Evolutionary conservation across 2,113 vertebrate genomes (phyloP).

Genomic region (Noctilio leporinus): DNA sequence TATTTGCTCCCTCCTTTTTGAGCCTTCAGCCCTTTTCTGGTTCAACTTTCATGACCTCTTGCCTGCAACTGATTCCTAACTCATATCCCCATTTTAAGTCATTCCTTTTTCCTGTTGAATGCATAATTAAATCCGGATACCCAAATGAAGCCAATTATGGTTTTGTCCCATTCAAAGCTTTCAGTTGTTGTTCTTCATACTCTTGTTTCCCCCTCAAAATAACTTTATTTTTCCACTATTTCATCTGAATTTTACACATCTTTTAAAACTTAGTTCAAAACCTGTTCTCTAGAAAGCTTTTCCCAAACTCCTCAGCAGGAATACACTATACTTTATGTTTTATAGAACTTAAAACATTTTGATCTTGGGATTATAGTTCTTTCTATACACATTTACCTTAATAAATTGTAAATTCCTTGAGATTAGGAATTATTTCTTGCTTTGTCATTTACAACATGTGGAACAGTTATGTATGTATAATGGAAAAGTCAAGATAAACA

Average conservation of each 20-base stretch:
- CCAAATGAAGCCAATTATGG: neutral
- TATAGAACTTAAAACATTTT: neutral
- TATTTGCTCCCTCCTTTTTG: neutral
- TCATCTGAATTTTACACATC: neutral
- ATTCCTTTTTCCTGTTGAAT: neutral
- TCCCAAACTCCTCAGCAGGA: neutral
- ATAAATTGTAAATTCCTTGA: neutral
- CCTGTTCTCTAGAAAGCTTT: neutral
- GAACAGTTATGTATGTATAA: neutral
- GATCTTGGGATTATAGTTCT: neutral
- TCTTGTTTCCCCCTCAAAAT: neutral
- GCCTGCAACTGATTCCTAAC: neutral
- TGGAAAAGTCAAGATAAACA: neutral
- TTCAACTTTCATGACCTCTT: neutral
- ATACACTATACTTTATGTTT: neutral
- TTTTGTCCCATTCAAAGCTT: neutral
- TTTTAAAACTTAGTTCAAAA: neutral
- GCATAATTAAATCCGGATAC: constrained; percentile 11
- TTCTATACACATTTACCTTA: neutral
- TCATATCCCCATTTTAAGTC: neutral
- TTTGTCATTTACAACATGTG: neutral
- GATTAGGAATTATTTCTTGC: neutral
- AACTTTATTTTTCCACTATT: neutral
- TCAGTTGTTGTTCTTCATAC: neutral
- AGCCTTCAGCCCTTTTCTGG: neutral